Evolutionary conservation across 2,797 vertebrate species (phyloP).

Genomic region (Hyperoplus immaculatus): DNA sequence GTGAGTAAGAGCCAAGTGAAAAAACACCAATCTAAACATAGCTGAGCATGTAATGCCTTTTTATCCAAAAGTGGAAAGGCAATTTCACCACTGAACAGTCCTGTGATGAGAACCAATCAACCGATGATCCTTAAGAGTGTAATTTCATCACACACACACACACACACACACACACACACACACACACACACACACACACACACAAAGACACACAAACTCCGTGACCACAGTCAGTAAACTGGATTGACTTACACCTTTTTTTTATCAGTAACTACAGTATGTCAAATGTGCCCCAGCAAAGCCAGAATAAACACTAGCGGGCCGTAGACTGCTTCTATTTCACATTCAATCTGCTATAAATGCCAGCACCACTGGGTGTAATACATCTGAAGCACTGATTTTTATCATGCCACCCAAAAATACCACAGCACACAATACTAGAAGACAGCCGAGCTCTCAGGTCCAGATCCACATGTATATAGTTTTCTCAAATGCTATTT

Average conservation of each 20-base stretch:
- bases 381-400: conserved; percentile 44
- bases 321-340: conserved; percentile 43
- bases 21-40: conserved; percentile 63
- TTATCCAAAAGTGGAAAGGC: conserved; percentile 55
- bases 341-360: conserved; percentile 49
- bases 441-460: conserved; percentile 26
- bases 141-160: conserved; percentile 46
- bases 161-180: conserved; percentile 22
- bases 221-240: conserved; percentile 59
- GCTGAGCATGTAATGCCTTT: conserved; percentile 54
- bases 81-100: conserved; percentile 58
- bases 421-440: conserved; percentile 23
- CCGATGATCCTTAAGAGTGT: conserved; percentile 57
- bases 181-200: conserved; percentile 9
- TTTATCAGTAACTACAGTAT: conserved; percentile 53
- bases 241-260: conserved; percentile 47
- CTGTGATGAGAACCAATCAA: conserved; percentile 52
- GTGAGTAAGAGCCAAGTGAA: conserved; percentile 38
- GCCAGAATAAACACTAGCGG: conserved; percentile 54
- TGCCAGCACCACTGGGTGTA: conserved; percentile 48
- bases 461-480: conserved; percentile 36
- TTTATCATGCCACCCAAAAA: conserved; percentile 57
- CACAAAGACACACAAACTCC: conserved; percentile 4
- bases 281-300: conserved; percentile 52
- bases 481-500: conserved; percentile 18